Evolutionary conservation across 2,113 vertebrate species (phyloP), one percentile per base, ranked within the genome.

Genomic region (Leptodactylus fuscus): DNA sequence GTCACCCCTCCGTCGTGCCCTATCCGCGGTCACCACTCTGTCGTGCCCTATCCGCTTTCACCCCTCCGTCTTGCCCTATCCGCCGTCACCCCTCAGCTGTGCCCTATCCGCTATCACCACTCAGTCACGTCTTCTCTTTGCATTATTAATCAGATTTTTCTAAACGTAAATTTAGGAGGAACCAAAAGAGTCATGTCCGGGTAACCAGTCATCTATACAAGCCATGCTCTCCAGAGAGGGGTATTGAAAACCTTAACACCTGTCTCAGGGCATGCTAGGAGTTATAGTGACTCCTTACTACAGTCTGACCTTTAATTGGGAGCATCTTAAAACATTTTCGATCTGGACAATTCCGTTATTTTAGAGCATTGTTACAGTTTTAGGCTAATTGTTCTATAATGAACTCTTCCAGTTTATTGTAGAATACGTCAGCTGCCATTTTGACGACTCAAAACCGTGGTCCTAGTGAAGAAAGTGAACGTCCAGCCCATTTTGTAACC

Each of bases 101-200:
- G n/a, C n/a, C n/a, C n/a, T n/a, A n/a, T n/a, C n/a, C n/a, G n/a
- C n/a, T n/a, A n/a, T n/a, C n/a, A n/a, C n/a, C n/a, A n/a, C n/a
- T n/a, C n/a, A n/a, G n/a, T n/a, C n/a, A n/a, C n/a, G n/a, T n/a
- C n/a, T n/a, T n/a, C n/a, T 34, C 62, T 67, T 15, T 34, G 62
- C 29, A 20, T 36, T 67, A 62, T 7, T 65, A 65, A 36, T 69
- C 65, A 69, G 65, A 69, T 69, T 69, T 38, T 69, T 38, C 20
- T 18, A 69, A 16, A 69, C 8, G 20, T 22, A 11, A 38, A 69
- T 9, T 65, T 15, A 16, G 12, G n/a, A 65, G 10, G 1, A n/a
- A n/a, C n/a, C n/a, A n/a, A n/a, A n/a, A n/a, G n/a, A n/a, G 24
- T 1, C 22, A 3, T 48, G 46, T 11, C 46, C 10, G 13, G 13